Evolutionary conservation across 2,113 vertebrate genomes (phyloP).

Genomic region (Narcine bancroftii): DNA sequence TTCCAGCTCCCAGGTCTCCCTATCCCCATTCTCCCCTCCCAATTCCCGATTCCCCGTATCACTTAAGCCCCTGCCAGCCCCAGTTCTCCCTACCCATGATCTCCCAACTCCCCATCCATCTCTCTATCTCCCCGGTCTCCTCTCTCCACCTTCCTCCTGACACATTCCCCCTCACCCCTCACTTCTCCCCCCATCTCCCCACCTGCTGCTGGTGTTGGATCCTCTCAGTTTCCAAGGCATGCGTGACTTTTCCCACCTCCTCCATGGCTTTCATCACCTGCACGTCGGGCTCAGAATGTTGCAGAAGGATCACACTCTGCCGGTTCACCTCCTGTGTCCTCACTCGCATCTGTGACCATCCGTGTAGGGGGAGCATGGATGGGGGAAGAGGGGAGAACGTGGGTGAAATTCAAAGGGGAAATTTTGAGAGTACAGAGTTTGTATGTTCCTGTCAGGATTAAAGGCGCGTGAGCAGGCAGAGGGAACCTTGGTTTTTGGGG

Average conservation of each 20-base stretch:
- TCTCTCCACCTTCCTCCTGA: neutral
- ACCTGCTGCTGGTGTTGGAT: conserved; percentile 52
- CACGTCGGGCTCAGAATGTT: conserved; percentile 41
- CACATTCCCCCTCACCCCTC: too few relatives aligned
- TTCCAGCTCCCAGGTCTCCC: neutral
- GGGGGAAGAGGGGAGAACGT: too few relatives aligned
- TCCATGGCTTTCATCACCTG: conserved; percentile 57
- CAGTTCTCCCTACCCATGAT: neutral
- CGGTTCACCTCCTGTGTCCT: conserved; percentile 48
- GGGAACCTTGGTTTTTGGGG: too few relatives aligned
- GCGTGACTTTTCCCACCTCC: conserved; percentile 51
- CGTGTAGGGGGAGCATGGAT: too few relatives aligned
- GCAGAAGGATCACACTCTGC: conserved; percentile 46
- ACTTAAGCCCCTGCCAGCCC: neutral
- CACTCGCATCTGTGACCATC: conserved; percentile 54
- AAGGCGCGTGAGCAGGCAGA: too few relatives aligned
- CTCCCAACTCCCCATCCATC: neutral
- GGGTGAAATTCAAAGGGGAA: too few relatives aligned
- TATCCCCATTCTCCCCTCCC: neutral
- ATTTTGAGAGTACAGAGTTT: too few relatives aligned
- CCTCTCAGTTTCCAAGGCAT: conserved; percentile 51
- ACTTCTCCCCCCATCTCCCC: neutral
- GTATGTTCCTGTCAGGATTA: too few relatives aligned
- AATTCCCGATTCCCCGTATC: too few relatives aligned
- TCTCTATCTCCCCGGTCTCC: too few relatives aligned